Evolutionary conservation across 2,888 invertebrate genomes (phyloP).

Genomic region (Drosophila limbata): DNA sequence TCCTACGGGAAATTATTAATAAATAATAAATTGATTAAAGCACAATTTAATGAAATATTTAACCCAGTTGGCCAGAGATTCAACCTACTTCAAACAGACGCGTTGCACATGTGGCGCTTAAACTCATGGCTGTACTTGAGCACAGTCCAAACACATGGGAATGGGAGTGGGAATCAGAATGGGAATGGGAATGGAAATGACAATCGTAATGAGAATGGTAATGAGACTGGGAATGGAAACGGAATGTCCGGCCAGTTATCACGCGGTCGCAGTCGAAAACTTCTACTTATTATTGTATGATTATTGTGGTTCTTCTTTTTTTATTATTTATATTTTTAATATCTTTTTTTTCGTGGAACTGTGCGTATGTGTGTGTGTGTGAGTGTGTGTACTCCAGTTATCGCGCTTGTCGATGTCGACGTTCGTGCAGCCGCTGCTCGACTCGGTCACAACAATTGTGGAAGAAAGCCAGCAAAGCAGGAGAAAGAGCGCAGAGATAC

Average conservation of each 20-base stretch:
- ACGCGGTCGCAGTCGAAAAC: conserved; percentile 39
- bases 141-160: conserved; percentile 35
- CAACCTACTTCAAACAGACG: conserved; percentile 67
- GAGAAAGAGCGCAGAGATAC: conserved; percentile 54
- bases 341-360: conserved; percentile 49
- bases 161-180: conserved; percentile 13
- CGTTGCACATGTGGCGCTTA: conserved; percentile 67
- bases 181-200: conserved; percentile 6
- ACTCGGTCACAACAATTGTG: conserved; percentile 37
- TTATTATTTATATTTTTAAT: conserved; percentile 48
- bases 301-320: conserved; percentile 17
- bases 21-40: background rate
- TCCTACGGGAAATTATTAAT: conserved; percentile 87
- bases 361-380: conserved; percentile 21
- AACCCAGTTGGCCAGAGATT: background rate
- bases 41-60: background rate
- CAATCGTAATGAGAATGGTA: conserved; percentile 14
- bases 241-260: conserved; percentile 49
- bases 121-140: conserved; percentile 71
- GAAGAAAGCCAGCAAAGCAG: conserved; percentile 50
- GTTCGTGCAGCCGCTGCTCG: conserved; percentile 44
- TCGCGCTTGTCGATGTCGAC: conserved; percentile 54
- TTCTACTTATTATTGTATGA: conserved; percentile 42
- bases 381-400: conserved; percentile 68
- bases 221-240: conserved; percentile 21